Evolutionary conservation across 2,888 invertebrate species (phyloP), one percentile per base, ranked within the genome.

Genomic region (Apodemia hepburni): DNA sequence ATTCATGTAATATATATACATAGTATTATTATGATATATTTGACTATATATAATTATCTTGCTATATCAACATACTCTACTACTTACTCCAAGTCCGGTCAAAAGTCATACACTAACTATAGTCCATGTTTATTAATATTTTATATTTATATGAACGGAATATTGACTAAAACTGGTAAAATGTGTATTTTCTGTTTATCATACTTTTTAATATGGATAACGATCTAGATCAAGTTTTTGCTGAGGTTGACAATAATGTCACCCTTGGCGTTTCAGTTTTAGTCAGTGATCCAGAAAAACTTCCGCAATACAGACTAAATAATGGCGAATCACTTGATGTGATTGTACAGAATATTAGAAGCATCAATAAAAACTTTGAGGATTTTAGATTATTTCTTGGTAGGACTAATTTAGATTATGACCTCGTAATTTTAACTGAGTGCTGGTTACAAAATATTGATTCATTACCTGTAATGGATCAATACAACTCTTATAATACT

Each of bases 371-470:
- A 15, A 66, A 66, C 18, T 27, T 65, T 2, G 60, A 64, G 45
- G 64, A 63, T 29, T 57, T 65, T 9, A 2, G 54, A 27, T 3
- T 64, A 6, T 63, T 9, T 2, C 11, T 66, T 12, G 42, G 61
- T 11, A 49, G 6, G 3, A 35, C 67, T 3, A 60, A 61, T 1
- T 59, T 64, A 58, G 45, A 62, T 0, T n/a, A 38, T 18, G 65
- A 69, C 51, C 12, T 68, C 3, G 58, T 65, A 1, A 33, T 64
- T 15, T 18, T 67, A 38, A 68, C 65, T 6, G 67, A 69, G 64
- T 67, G 69, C 51, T 35, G 67, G 33, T 18, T 67, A 8, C 27
- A 65, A 6, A n/a, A 22, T 18, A 4, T 61, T 35, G 65, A 61
- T 59, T 61, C 62, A 3, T 7, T 65, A 4, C 65, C 64, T 1